A percentile compares a stretch with the other conserved stretches of the same genome.
Evolutionary conservation across 2,797 vertebrate genomes (phyloP).

Genomic region (Anisognathus igniventris): DNA sequence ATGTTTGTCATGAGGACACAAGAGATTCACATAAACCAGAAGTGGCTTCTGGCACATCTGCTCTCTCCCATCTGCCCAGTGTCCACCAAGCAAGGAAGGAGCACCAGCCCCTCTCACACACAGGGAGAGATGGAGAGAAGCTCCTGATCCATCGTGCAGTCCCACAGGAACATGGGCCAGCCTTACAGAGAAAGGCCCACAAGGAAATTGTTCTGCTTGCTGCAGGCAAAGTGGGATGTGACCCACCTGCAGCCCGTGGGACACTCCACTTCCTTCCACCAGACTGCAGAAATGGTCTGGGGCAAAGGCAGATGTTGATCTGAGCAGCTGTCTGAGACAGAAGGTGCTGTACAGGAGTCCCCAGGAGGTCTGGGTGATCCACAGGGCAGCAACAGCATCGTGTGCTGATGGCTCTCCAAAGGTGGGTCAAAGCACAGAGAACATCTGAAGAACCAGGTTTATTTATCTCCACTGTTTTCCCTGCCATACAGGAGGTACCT

Average conservation of each 20-base stretch:
- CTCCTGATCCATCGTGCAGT: accelerated
- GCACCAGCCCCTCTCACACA: accelerated
- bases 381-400: accelerated
- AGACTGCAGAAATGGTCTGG: background rate
- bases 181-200: background rate
- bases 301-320: background rate
- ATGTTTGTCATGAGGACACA: background rate
- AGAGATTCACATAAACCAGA: background rate
- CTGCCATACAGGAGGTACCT: background rate
- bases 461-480: background rate
- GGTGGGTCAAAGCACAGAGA: background rate
- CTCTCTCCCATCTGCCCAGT: background rate
- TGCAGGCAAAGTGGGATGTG: background rate
- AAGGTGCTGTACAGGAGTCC: background rate
- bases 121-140: background rate
- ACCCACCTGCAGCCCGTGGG: background rate
- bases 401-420: background rate
- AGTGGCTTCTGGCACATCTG: background rate
- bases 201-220: background rate
- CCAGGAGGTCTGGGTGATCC: background rate
- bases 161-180: background rate
- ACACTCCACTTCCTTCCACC: background rate
- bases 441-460: background rate
- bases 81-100: background rate
- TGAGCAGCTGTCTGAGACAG: background rate